Conservation (phyloP, 92 coral and sea anemone species). For the Epizoanthus scotinus region DNA sequence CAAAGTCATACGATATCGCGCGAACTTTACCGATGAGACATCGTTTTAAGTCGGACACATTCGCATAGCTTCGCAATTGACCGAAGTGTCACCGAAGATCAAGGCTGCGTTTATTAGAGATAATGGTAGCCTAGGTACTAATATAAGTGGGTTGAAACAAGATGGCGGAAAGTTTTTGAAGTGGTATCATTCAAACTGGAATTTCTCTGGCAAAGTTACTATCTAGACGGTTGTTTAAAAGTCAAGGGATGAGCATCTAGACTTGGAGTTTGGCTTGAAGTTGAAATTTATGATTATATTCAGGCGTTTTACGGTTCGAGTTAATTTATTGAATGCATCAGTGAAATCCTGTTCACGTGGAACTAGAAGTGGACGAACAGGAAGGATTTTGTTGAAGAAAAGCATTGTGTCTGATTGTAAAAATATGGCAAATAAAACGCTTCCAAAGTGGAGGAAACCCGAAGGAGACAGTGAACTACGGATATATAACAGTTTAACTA, state of each 20-base stretch:
- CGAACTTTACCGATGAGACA: background rate
- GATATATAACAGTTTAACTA: constrained; percentile 92
- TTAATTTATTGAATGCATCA: background rate
- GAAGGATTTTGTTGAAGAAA: background rate
- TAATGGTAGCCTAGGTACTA: background rate
- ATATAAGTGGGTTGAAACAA: background rate
- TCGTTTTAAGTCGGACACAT: background rate
- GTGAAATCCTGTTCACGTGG: constrained; percentile 29
- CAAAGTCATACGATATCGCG: constrained; percentile 4
- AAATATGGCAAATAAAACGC: constrained; percentile 66
- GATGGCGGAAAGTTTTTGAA: constrained; percentile 7
- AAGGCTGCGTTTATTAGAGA: too few species aligned
- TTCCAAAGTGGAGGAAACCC: constrained; percentile 87
- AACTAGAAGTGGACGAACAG: too few species aligned
- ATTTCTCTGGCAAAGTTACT: background rate
- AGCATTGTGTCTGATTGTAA: background rate
- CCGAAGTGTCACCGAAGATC: constrained; percentile 1
- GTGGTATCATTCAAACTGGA: background rate
- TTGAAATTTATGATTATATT: constrained; percentile 16
- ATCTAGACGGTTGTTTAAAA: background rate
- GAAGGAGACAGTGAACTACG: constrained; percentile 91
- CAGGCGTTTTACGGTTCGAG: constrained; percentile 17
- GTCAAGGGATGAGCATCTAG: background rate
- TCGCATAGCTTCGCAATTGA: background rate
- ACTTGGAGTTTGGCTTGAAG: too few species aligned